These are phyloP conservation scores for Auanema sp. DNA, from an alignment of 2,888 invertebrate genomes.

Conservation along the genomic window DNA sequence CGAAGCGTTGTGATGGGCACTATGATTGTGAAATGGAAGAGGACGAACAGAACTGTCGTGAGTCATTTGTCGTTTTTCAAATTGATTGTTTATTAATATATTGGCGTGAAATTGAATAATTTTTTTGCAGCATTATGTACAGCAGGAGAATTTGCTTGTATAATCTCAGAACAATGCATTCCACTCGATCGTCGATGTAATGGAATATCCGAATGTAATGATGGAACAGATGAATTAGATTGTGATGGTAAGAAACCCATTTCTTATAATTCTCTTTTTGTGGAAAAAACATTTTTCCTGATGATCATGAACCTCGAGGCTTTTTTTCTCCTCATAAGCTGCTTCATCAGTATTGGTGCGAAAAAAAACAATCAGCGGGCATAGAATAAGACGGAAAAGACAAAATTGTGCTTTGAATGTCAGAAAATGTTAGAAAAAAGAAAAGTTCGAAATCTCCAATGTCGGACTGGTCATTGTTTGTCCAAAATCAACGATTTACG, in stretches of 20 bases:
- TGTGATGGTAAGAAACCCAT: conserved; percentile 51
- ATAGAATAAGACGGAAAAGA: no score
- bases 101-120: neutral
- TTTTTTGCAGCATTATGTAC: conserved; percentile 56
- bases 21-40: conserved; percentile 63
- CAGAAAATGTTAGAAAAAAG: neutral
- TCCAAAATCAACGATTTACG: neutral
- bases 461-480: conserved; percentile 1
- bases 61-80: conserved; percentile 22
- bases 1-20: conserved; percentile 59
- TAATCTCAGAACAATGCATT: conserved; percentile 62
- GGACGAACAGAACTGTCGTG: conserved; percentile 64
- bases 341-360: neutral
- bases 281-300: neutral
- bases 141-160: conserved; percentile 60
- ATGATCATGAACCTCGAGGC: no score
- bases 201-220: conserved; percentile 59
- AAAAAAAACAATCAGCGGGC: conserved; percentile 6
- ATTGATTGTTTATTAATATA: neutral
- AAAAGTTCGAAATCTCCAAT: neutral
- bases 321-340: neutral
- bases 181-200: conserved; percentile 58
- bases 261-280: conserved; percentile 1
- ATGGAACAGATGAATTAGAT: conserved; percentile 61
- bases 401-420: no score